Conservation (phyloP, 2,888 invertebrate genomes). For the Apotomis betuletana region DNA sequence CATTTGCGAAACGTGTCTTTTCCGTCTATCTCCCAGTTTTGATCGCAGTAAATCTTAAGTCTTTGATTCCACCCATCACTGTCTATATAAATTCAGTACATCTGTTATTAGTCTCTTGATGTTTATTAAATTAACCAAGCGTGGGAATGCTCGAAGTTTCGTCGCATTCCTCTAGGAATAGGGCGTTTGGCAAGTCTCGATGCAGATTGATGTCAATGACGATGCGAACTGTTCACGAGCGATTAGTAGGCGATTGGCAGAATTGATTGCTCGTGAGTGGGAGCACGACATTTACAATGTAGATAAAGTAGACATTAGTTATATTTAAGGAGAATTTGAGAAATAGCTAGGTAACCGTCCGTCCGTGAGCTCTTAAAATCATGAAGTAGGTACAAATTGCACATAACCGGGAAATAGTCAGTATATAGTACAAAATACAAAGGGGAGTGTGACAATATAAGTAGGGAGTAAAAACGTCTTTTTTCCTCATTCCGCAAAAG, state of each 20-base stretch:
- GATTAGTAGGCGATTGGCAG: slow-evolving; percentile 22
- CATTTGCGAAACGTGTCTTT: neutral
- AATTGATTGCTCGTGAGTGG: slow-evolving; percentile 27
- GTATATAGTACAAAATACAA: too few relatives aligned
- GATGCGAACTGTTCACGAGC: neutral
- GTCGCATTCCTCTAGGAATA: slow-evolving; percentile 34
- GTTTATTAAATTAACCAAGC: slow-evolving; percentile 19
- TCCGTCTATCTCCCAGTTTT: neutral
- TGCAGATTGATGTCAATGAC: slow-evolving; percentile 36
- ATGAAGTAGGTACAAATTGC: too few relatives aligned
- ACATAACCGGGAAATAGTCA: too few relatives aligned
- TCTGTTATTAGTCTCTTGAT: slow-evolving; percentile 7
- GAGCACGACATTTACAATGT: neutral
- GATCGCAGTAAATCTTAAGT: slow-evolving; percentile 14
- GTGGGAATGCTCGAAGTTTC: neutral
- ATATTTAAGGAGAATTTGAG: too few relatives aligned
- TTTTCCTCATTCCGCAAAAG: too few relatives aligned
- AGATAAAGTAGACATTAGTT: neutral
- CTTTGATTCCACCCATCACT: slow-evolving; percentile 7
- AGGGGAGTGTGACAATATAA: too few relatives aligned
- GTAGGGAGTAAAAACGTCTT: too few relatives aligned
- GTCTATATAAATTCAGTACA: slow-evolving; percentile 3
- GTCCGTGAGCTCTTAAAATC: too few relatives aligned
- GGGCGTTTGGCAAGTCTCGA: slow-evolving; percentile 53
- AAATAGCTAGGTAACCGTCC: too few relatives aligned